A percentile compares a stretch with the other conserved stretches of the same genome.
Conservation (phyloP, 2,113 vertebrate genomes). For the Cnemophilus loriae region DNA sequence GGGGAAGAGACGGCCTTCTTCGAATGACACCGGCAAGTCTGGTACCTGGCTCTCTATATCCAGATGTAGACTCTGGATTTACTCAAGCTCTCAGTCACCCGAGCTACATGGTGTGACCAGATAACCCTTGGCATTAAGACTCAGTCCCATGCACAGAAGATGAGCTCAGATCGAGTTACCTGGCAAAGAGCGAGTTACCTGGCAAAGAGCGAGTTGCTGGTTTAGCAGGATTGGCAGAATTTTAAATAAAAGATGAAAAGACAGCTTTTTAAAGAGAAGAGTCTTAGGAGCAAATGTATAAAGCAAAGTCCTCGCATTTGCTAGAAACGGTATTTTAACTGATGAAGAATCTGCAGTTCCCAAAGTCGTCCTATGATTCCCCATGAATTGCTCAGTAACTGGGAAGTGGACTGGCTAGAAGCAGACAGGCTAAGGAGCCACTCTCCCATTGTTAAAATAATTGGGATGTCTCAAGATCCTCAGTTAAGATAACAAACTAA, state of each 20-base stretch:
- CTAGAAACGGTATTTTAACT: neutral
- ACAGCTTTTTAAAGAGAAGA: neutral
- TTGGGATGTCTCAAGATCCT: neutral
- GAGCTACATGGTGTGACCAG: neutral
- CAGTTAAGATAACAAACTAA: conserved; percentile 1
- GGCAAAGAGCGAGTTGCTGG: neutral
- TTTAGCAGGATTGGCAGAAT: neutral
- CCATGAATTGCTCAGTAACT: neutral
- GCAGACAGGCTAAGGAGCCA: neutral
- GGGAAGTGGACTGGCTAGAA: neutral
- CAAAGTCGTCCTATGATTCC: neutral
- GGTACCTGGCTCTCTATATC: neutral
- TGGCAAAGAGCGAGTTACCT: neutral
- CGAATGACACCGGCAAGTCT: too few species aligned
- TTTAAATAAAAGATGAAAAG: neutral
- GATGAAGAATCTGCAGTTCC: neutral
- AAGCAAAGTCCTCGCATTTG: neutral
- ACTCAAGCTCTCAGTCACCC: neutral
- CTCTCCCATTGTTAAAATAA: conserved; percentile 11
- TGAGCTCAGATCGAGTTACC: neutral
- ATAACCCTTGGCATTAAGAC: neutral
- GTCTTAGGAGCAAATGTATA: neutral
- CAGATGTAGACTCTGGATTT: neutral
- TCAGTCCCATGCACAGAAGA: neutral
- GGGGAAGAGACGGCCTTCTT: neutral